Base-by-base conservation (phyloP, 2,113 vertebrate species). In the Condylura cristata region DNA sequence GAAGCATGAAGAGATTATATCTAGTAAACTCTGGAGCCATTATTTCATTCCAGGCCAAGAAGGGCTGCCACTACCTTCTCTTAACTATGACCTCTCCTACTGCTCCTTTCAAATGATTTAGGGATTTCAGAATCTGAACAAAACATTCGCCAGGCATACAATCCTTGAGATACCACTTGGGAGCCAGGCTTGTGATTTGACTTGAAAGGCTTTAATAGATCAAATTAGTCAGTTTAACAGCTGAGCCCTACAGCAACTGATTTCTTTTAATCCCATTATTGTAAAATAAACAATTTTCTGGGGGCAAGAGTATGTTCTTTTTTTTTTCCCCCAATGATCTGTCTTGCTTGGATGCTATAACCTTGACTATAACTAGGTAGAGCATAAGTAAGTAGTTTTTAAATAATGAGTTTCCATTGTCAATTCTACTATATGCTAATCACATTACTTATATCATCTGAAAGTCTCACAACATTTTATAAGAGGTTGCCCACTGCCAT, bases 201-300 rank as follows among this genome's bases (percentile, higher is more conserved):
- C 30, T n/a, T 74, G 8, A 78, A 18, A 78, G 51, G 10, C 80
- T 81, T 86, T 82, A 68, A 91, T 78, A 83, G 26, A 61, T 93
- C 28, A 32, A 76, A 60, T 53, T 46, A 61, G 1, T 60, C 60
- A 51, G 1, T 76, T 91, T 80, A 86, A 65, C n/a, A 80, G 20
- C 53, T 37, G 37, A 48, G 14, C 30, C 44, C 58, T 17, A 63
- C 11, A 76, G 61, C 66, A 85, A 24, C 39, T 82, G 34, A 68
- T 61, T 61, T 71, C 66, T 80, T 61, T 61, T 63, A 48, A 41
- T 37, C 61, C 24, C 34, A 60, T 84, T 41, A 63, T 14, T 87
- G 30, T 70, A 91, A 86, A 96, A 76, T 11, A 51, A 84, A 90
- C 61, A 72, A 37, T 34, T 94, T 94, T 68, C 82, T 66, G 51